These are phyloP conservation scores for Ceyx cyanopectus DNA, from an alignment of 2,113 vertebrate species.

Conservation along the genomic window DNA sequence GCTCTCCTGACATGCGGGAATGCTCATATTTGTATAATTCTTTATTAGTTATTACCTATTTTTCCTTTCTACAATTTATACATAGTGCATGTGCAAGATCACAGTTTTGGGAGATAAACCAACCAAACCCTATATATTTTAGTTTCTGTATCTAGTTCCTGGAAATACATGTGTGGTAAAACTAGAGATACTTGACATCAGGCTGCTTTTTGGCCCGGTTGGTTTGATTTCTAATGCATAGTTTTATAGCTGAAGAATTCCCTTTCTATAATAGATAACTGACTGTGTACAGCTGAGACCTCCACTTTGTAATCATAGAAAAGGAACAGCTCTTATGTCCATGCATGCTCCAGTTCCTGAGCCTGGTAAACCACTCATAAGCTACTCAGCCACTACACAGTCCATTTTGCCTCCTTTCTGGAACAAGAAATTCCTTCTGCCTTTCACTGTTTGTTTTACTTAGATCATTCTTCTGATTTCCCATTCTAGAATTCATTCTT, in stretches of 20 bases:
- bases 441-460: not conserved
- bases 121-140: no score
- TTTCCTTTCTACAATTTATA: not conserved
- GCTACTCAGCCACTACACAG: accelerated
- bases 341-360: not conserved
- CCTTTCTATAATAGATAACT: not conserved
- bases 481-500: not conserved
- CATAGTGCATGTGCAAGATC: not conserved
- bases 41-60: not conserved
- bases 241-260: not conserved
- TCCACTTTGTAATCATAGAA: not conserved
- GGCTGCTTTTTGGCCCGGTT: no score
- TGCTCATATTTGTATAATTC: not conserved
- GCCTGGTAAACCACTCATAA: not conserved
- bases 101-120: not conserved
- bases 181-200: no score
- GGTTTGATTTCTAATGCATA: no score
- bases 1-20: not conserved
- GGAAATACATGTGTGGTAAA: no score
- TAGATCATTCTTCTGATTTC: not conserved
- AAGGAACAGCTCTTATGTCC: not conserved
- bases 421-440: not conserved
- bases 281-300: not conserved
- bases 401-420: not conserved
- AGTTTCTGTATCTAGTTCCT: no score